Evolutionary conservation across 2,888 invertebrate species (phyloP), one percentile per base, ranked within the genome.

Genomic region (Eupeodes luniger): DNA sequence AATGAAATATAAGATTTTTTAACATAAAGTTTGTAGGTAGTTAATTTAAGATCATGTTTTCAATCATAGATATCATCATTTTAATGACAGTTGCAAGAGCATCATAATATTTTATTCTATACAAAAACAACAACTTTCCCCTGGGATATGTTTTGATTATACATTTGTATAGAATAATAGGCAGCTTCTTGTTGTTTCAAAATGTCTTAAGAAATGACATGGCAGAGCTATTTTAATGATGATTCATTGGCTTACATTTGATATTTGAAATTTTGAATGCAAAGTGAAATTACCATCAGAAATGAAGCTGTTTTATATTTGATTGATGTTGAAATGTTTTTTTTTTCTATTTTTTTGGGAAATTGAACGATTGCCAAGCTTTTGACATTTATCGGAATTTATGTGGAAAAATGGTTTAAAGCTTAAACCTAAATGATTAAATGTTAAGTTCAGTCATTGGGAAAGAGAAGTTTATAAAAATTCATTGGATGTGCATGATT

Each of bases 1-100:
- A 74, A 81, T 72, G 77, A 81, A 74, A 81, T 78, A 51, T 51
- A 69, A 81, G 76, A 81, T 82, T 79, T 82, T 82, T 79, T 34
- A 75, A 64, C 55, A 53, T 51, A n/a, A 67, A 67, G 49, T 14
- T 67, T 49, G 14, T 34, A 67, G 10, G 27, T 4, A 4, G 4
- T 34, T 9, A 27, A 62, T 47, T 12, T 5, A 47, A 16, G n/a
- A 36, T 34, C 34, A 67, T 67, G 49, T 14, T 57, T 11, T 34
- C 66, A 51, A 40, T 40, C 40, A 44, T 6, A 62, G 62, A 62
- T 62, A 44, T 44, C 36, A 61, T 61, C 40, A 62, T 53, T 75
- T 80, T 76, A 59, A 76, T 40, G 80, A 83, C 76, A 82, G 86
- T 76, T 44, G 69, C 69, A 51, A 67, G 34, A 69, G 44, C 70